phyloP scores from a whole-genome alignment of 2,888 invertebrate species.

The Caradrina clavipalpis region DNA sequence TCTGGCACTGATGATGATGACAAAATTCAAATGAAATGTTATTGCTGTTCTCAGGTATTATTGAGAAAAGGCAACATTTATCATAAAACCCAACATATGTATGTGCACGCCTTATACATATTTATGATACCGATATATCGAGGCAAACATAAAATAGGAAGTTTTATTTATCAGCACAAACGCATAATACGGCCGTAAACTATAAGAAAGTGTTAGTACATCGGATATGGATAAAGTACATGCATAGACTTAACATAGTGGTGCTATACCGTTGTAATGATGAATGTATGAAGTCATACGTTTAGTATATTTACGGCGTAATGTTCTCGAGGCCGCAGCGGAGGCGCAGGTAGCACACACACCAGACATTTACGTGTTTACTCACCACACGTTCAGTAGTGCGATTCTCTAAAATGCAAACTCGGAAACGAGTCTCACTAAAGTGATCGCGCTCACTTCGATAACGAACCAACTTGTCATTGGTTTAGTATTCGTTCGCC shows the following conservation, averaged over 20 bases:
- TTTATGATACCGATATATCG: constrained; percentile 10
- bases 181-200: constrained; percentile 29
- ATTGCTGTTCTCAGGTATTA: background rate
- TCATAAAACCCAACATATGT: constrained; percentile 14
- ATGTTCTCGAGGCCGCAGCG: constrained; percentile 68
- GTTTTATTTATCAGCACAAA: constrained; percentile 24
- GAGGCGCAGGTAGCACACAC: constrained; percentile 48
- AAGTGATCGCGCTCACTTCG: too few species aligned
- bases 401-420: too few species aligned
- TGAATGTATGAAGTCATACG: constrained; percentile 72
- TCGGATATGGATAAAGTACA: constrained; percentile 17
- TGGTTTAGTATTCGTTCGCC: too few species aligned
- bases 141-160: constrained; percentile 15
- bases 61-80: background rate
- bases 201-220: constrained; percentile 29
- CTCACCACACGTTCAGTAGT: constrained; percentile 67
- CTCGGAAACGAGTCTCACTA: too few species aligned
- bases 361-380: constrained; percentile 68
- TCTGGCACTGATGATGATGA: background rate
- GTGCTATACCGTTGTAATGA: constrained; percentile 65
- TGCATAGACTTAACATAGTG: constrained; percentile 53
- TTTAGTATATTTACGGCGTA: constrained; percentile 72
- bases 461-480: too few species aligned
- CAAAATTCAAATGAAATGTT: constrained; percentile 1
- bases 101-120: constrained; percentile 8